phyloP scores from a whole-genome alignment of 2,888 invertebrate species.

The Patella pellucida region DNA sequence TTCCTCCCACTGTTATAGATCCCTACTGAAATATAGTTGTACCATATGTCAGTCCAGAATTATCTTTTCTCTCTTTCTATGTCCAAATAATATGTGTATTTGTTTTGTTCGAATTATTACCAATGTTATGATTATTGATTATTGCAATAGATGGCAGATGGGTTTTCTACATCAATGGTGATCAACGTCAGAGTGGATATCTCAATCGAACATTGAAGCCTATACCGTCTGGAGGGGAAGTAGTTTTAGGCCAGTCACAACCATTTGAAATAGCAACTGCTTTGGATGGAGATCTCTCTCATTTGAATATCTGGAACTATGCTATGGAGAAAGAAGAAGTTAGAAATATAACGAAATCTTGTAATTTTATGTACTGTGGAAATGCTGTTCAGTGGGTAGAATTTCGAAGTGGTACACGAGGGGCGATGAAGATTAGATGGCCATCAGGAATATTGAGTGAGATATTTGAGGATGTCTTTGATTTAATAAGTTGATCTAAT shows the following conservation, averaged over 20 bases:
- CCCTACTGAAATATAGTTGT: no score
- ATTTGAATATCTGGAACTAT: conserved; percentile 69
- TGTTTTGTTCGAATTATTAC: no score
- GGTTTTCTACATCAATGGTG: conserved; percentile 49
- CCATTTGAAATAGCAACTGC: conserved; percentile 52
- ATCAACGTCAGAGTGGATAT: conserved; percentile 37
- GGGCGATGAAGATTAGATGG: conserved; percentile 69
- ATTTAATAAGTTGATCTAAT: no score
- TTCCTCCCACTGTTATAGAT: no score
- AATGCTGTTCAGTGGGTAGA: conserved; percentile 71
- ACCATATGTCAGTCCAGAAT: no score
- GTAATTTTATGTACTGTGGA: conserved; percentile 67
- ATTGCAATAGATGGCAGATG: conserved; percentile 43
- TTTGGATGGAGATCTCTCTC: conserved; percentile 66
- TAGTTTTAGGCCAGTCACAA: conserved; percentile 66
- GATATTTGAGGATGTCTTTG: conserved; percentile 13
- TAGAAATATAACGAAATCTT: conserved; percentile 52
- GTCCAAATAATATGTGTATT: no score
- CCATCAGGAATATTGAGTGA: conserved; percentile 64
- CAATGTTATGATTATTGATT: no score
- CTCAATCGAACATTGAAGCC: conserved; percentile 44
- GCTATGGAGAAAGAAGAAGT: conserved; percentile 49
- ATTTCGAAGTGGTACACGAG: conserved; percentile 69
- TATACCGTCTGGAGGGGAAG: conserved; percentile 63
- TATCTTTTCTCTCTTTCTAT: no score